These are phyloP conservation scores for Heliconius ethilla DNA, from an alignment of 2,888 invertebrate species.

Conservation along the genomic window DNA sequence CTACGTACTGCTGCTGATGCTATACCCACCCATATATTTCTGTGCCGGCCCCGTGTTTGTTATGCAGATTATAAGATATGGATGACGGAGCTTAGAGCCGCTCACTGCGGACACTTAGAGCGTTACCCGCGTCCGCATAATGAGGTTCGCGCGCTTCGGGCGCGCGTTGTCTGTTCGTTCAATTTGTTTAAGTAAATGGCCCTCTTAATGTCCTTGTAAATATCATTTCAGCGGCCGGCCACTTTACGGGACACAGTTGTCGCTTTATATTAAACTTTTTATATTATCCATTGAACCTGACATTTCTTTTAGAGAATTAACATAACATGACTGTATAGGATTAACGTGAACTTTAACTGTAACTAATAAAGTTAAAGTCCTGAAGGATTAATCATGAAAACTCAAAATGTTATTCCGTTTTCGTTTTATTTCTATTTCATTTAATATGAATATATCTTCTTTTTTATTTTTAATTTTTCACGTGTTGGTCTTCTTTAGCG, in stretches of 20 bases:
- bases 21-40: no score
- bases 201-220: constrained; percentile 7
- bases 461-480: no score
- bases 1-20: no score
- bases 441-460: no score
- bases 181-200: constrained; percentile 25
- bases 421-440: no score
- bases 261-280: not conserved
- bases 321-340: no score
- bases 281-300: not conserved
- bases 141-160: constrained; percentile 17
- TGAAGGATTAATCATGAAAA: no score
- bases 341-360: no score
- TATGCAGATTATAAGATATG: constrained; percentile 33
- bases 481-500: no score
- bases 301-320: not conserved
- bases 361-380: no score
- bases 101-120: constrained; percentile 18
- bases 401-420: no score
- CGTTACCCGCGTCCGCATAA: constrained; percentile 27
- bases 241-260: not conserved
- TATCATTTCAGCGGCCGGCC: constrained; percentile 13
- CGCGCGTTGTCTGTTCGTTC: constrained; percentile 10
- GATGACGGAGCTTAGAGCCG: constrained; percentile 21
- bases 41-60: constrained; percentile 22